These are phyloP conservation scores for Dunckerocampus dactyliophorus DNA, from an alignment of 2,113 vertebrate genomes.

Conservation along the genomic window DNA sequence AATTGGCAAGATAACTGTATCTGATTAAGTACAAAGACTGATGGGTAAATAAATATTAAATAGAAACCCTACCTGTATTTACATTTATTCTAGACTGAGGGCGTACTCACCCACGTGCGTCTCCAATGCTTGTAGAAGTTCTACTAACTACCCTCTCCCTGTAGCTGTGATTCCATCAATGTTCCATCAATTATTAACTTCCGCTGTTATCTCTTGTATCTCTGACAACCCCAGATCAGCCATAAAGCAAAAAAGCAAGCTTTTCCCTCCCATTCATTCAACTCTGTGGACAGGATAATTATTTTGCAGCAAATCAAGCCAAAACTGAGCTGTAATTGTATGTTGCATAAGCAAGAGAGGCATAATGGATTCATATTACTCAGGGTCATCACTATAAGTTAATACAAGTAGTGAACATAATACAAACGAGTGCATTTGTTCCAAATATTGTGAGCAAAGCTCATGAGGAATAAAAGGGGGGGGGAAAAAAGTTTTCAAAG, in stretches of 20 bases:
- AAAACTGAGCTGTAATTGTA: too few relatives aligned
- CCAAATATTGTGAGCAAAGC: neutral
- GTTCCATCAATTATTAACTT: constrained; percentile 46
- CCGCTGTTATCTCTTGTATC: neutral
- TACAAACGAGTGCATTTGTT: neutral
- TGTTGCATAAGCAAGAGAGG: too few relatives aligned
- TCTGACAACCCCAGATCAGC: neutral
- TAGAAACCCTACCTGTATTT: neutral
- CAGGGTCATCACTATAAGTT: too few relatives aligned
- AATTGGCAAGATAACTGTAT: too few relatives aligned
- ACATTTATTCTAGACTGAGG: neutral
- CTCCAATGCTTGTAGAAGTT: neutral
- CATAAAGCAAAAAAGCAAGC: too few relatives aligned
- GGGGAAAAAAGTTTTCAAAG: neutral
- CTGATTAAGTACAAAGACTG: neutral
- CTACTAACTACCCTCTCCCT: neutral
- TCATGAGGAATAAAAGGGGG: neutral
- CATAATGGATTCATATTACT: too few relatives aligned
- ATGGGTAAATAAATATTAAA: too few relatives aligned
- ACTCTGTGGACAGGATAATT: too few relatives aligned
- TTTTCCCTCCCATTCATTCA: too few relatives aligned
- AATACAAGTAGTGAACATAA: too few relatives aligned
- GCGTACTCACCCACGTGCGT: constrained; percentile 11
- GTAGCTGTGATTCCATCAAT: neutral
- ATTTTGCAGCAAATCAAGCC: too few relatives aligned